Base-by-base conservation (phyloP, 1,140 invertebrate species). In the Drosophila ananassae region DNA sequence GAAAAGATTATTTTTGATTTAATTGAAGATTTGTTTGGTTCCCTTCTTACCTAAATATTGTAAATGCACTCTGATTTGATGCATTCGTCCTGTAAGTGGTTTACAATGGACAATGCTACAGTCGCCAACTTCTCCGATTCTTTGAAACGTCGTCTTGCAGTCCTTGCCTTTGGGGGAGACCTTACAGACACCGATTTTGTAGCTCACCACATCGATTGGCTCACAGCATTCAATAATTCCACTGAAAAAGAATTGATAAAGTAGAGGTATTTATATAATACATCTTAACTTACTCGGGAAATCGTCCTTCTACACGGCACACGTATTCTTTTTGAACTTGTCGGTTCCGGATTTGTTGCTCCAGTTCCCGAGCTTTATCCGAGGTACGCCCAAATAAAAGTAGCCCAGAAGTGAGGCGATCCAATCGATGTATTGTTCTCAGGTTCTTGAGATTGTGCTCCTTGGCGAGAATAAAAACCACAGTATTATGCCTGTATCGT, bases 61-160 rank as follows among this genome's bases (percentile, higher is more conserved):
- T 37, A 99, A 94, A 93, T 99, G 99, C n/a, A 99, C 98, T 66
- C 99, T 94, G 69, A 99, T 99, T 92, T 99, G 99, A 92, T 99
- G 99, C 95, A 99, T 99, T 67, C 99, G 93, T 0, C 99, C 99
- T 1, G 98, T 99, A 79, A 97, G 95, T 0, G 98, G 98, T 80
- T 96, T 95, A 93, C 98, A 99, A 17, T 96, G 93, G 1, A 99
- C 98, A 22, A 99, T 96, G 83, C 98, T 99, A 0, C 97, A 96
- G 82, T 96, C 96, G 4, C 93, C 93, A 93, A 99, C 98, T 92
- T 94, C 96, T 56, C 96, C 97, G 8, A 99, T 92, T 85, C 96
- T 95, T 91, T 97, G 95, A 94, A 99, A 99, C 57, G 95, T 95
- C 0, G 98, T 99, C 17, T 95, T 94, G 91, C 98, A 98, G 73